Base-by-base conservation (phyloP, 2,113 vertebrate genomes). In the Cynopterus brachyotis region DNA sequence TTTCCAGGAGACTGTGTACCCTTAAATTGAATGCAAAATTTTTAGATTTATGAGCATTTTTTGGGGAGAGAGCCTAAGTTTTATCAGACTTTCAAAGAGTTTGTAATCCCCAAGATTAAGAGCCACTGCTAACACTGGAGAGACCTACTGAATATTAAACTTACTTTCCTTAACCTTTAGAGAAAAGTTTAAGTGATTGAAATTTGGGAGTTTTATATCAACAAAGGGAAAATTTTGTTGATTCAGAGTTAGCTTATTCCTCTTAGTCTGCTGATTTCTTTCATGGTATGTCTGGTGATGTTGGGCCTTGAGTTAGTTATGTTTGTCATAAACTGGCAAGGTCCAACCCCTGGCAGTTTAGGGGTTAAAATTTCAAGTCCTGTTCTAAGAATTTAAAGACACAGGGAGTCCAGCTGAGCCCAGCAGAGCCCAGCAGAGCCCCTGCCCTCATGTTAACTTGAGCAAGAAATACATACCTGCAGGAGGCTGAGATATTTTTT, bases 41-140 rank as follows among this genome's bases (percentile, higher is more conserved):
- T 86, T 8, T 94, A 22, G 50, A 47, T 17, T 30, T 59, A 84
- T 28, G 17, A 82, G 11, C 32, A 60, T 89, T 87, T 90, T 95
- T 64, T 45, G 66, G 28, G 55, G 16, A 60, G 4, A 94, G 30
- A 84, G 26, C 32, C 53, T 8, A 92, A 19, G 22, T 91, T 95
- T 95, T 94, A 82, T 81, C 47, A 94, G 47, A 82, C 83, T 91
- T 88, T 70, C 32, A 75, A 79, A 89, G 82, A 96, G 2, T 67
- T 76, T 78, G 2, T 96, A 47, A 89, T 17, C 16, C 55, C 22
- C 10, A 60, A 84, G 35, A 70, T 86, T 86, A 93, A 89, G 82
- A 95, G 70, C 47, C 13, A 76, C 37, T 50, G 28, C 26, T 80
- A 72, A 93, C 89, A 82, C 50, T 37, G 45, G 26, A 70, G 40